Conservation (phyloP, 2,113 vertebrate genomes). For the Rhinichthys klamathensis region DNA sequence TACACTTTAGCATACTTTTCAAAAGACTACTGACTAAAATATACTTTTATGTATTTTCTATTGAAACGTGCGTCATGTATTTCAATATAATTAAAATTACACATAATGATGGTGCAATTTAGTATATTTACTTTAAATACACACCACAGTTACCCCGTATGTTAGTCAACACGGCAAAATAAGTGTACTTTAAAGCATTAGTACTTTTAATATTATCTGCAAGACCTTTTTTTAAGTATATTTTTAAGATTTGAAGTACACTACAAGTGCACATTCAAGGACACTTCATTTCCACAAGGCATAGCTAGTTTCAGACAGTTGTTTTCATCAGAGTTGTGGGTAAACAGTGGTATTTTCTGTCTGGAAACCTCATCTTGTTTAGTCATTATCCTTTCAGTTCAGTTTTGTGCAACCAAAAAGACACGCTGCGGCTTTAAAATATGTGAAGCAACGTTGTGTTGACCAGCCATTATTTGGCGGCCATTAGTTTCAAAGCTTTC, state of each 20-base stretch:
- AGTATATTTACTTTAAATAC: neutral
- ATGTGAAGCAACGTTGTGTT: neutral
- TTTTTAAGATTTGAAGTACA: neutral
- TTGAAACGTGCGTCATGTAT: neutral
- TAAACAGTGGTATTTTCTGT: neutral
- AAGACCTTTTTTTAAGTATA: too few species aligned
- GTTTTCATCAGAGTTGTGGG: neutral
- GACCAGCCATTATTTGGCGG: neutral
- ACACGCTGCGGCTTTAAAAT: neutral
- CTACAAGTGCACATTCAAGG: neutral
- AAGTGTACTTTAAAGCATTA: neutral
- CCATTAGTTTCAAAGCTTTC: conserved; percentile 36
- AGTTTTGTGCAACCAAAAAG: neutral
- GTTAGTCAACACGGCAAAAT: neutral
- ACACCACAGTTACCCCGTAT: neutral
- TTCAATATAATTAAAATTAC: neutral
- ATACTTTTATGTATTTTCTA: neutral
- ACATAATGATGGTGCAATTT: neutral
- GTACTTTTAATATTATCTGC: too few species aligned
- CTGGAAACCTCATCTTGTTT: neutral
- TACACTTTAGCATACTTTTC: neutral
- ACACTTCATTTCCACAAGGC: neutral
- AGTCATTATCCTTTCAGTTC: neutral
- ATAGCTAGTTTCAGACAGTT: neutral
- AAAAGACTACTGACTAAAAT: neutral